Conservation (phyloP, 37 sponge, comb jelly and placozoan genomes). For the Cladorhizidae sp. region DNA sequence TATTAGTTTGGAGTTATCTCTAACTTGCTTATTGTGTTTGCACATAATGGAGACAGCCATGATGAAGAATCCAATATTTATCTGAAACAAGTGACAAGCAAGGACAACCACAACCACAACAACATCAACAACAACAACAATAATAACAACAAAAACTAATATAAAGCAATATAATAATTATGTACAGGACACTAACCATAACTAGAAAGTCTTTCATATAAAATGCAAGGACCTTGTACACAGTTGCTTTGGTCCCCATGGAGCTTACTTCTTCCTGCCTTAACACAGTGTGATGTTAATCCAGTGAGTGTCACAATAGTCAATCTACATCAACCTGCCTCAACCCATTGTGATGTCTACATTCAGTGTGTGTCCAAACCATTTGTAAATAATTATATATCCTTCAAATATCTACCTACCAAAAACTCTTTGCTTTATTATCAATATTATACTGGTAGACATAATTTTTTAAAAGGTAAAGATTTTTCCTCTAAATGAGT, state of each 20-base stretch:
- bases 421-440: too few species aligned
- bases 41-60: slow-evolving; percentile 53
- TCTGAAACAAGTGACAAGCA: slow-evolving; percentile 13
- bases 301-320: too few species aligned
- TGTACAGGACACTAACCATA: not conserved
- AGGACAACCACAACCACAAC: not conserved
- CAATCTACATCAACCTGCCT: not conserved
- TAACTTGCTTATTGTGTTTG: slow-evolving; percentile 19
- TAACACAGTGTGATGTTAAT: too few species aligned
- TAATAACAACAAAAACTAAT: not conserved
- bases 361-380: not conserved
- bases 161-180: not conserved
- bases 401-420: not conserved
- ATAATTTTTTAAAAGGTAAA: too few species aligned
- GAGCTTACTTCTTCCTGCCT: too few species aligned
- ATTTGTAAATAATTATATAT: not conserved
- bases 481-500: too few species aligned
- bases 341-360: not conserved
- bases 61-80: slow-evolving; percentile 58
- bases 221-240: too few species aligned
- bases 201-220: not conserved
- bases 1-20: not conserved
- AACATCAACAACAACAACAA: not conserved
- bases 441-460: too few species aligned
- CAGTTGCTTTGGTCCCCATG: too few species aligned